A percentile compares a stretch with the other conserved stretches of the same genome.
phyloP scores from a whole-genome alignment of 1,140 invertebrate species.

The Dreissena rostriformis region DNA sequence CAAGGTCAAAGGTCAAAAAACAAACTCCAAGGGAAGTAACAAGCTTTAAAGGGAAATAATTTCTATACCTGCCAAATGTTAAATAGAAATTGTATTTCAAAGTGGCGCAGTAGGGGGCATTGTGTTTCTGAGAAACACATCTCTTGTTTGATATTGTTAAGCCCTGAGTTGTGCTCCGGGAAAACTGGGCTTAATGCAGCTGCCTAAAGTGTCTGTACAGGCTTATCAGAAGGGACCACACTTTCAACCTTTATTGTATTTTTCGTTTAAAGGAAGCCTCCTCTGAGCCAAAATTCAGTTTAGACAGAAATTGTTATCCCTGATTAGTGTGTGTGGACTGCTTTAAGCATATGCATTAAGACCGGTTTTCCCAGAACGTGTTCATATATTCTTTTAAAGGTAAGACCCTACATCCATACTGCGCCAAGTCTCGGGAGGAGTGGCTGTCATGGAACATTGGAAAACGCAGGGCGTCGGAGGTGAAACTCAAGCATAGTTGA shows the following conservation, averaged over 20 bases:
- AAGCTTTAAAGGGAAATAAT: no score
- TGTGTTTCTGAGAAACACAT: neutral
- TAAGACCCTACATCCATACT: slow-evolving; percentile 81
- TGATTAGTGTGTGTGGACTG: no score
- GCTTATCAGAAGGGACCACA: no score
- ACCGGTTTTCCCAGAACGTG: neutral
- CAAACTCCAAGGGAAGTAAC: no score
- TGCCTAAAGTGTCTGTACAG: no score
- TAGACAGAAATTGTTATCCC: neutral
- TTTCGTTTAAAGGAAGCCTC: neutral
- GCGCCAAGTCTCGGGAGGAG: slow-evolving; percentile 79
- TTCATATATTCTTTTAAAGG: slow-evolving; percentile 48
- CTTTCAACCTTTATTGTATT: neutral
- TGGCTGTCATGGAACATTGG: slow-evolving; percentile 82
- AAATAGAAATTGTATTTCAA: no score
- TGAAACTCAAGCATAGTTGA: slow-evolving; percentile 48
- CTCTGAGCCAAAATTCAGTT: no score
- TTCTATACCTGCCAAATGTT: no score
- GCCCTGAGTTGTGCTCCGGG: no score
- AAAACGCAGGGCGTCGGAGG: slow-evolving; percentile 83
- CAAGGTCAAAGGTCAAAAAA: no score
- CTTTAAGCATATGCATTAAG: no score
- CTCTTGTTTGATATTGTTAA: slow-evolving; percentile 8
- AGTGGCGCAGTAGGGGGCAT: neutral
- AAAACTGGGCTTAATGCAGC: no score